Evolutionary conservation across 2,113 vertebrate genomes (phyloP).

Genomic region (Hystrix brachyura): DNA sequence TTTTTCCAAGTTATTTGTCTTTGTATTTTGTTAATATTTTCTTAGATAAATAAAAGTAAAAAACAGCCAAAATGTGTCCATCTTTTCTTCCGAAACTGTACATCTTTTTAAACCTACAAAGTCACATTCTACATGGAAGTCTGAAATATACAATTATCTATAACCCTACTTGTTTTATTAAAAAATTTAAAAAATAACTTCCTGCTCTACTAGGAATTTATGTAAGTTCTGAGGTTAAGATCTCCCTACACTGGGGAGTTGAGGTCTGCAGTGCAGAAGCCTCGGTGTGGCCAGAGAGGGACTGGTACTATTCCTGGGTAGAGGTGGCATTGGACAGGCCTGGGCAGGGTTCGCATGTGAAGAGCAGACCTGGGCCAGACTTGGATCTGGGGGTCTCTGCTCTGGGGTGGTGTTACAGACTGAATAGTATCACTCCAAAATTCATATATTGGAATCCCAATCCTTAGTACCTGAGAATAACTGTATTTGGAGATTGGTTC

Average conservation of each 20-base stretch:
- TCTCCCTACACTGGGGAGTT: neutral
- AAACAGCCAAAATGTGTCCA: neutral
- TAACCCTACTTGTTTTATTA: neutral
- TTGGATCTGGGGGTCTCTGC: neutral
- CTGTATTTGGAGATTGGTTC: neutral
- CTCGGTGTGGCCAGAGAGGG: neutral
- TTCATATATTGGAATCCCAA: neutral
- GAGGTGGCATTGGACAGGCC: neutral
- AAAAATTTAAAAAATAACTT: neutral
- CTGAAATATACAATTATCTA: neutral
- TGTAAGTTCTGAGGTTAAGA: neutral
- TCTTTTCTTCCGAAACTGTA: conserved; percentile 23
- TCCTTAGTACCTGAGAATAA: neutral
- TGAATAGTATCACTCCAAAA: neutral
- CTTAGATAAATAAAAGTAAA: neutral
- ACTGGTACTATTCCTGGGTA: neutral
- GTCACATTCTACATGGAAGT: neutral
- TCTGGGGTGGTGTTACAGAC: neutral
- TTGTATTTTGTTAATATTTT: conserved; percentile 22
- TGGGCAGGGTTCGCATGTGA: neutral
- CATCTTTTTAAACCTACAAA: conserved; percentile 31
- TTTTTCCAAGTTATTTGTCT: neutral
- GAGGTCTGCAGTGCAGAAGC: neutral
- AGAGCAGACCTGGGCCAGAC: neutral
- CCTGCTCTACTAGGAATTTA: neutral